A percentile compares a stretch with the other conserved stretches of the same genome.
Conservation (phyloP, 2,888 invertebrate genomes). For the Carpatolechia fugitivella region DNA sequence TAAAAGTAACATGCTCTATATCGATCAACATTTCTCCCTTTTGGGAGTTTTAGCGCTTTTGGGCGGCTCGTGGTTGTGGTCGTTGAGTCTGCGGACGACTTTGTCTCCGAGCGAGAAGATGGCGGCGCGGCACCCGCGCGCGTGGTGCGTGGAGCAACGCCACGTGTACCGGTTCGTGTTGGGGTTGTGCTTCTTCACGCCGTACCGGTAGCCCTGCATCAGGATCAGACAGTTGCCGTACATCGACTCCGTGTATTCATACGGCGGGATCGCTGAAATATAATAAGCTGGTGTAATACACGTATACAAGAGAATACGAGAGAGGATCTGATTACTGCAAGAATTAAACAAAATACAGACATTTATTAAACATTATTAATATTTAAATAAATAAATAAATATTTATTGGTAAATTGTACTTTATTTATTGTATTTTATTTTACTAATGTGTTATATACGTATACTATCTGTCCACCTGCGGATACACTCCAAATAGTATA, state of each 20-base stretch:
- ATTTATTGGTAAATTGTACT: no score
- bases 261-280: constrained; percentile 10
- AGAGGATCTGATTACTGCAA: no score
- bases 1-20: no score
- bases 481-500: no score
- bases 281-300: no score
- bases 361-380: no score
- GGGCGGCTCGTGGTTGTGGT: constrained; percentile 29
- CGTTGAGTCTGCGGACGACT: constrained; percentile 28
- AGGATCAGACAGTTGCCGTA: constrained; percentile 15
- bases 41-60: neutral
- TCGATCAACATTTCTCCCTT: neutral
- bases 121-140: constrained; percentile 23
- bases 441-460: no score
- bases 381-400: no score
- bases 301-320: no score
- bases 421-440: no score
- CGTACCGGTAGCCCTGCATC: constrained; percentile 12
- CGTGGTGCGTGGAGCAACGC: constrained; percentile 26
- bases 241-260: constrained; percentile 16
- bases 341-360: no score
- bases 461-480: no score
- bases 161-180: constrained; percentile 22
- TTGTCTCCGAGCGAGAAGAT: constrained; percentile 29
- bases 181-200: constrained; percentile 13